Percentiles rank a stretch among this genome's conserved stretches.
These are phyloP conservation scores for Aurelia aurita complex sp. Pacific DNA, from an alignment of 30 jellyfish, hydroid and myxozoan species.

Conservation along the genomic window DNA sequence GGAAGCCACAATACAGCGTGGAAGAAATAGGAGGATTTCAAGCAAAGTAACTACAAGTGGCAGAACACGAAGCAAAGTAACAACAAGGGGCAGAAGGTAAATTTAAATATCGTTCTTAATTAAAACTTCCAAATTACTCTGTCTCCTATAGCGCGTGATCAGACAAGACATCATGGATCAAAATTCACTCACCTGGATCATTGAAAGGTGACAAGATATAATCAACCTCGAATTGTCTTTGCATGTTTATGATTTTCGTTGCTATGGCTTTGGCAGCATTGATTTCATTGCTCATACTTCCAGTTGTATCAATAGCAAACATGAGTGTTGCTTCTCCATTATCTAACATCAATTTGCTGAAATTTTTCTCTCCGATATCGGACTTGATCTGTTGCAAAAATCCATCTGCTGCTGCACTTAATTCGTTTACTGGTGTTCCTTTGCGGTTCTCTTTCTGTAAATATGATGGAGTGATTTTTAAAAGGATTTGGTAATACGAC, in stretches of 20 bases:
- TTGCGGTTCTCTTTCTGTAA: conserved; percentile 56
- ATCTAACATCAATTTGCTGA: conserved; percentile 47
- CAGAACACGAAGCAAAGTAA: no score
- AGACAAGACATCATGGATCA: neutral
- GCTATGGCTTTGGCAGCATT: conserved; percentile 78
- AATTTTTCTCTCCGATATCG: conserved; percentile 57
- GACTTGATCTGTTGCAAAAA: conserved; percentile 41
- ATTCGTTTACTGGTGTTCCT: conserved; percentile 53
- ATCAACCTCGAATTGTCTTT: conserved; percentile 74
- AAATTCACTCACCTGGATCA: conserved; percentile 71
- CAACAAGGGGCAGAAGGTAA: no score
- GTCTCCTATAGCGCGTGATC: no score
- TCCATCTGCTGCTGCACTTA: conserved; percentile 63
- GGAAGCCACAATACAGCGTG: no score
- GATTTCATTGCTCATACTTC: conserved; percentile 71
- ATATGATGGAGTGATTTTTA: neutral
- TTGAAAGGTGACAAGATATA: conserved; percentile 78
- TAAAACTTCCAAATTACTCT: no score
- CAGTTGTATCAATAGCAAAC: conserved; percentile 82
- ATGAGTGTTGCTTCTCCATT: conserved; percentile 77
- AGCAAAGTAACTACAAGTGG: no score
- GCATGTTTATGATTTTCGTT: conserved; percentile 47
- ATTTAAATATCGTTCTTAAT: no score
- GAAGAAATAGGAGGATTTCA: no score
- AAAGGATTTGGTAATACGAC: no score